Evolutionary conservation across 2,113 vertebrate species (phyloP).

Genomic region (Canis aureus): DNA sequence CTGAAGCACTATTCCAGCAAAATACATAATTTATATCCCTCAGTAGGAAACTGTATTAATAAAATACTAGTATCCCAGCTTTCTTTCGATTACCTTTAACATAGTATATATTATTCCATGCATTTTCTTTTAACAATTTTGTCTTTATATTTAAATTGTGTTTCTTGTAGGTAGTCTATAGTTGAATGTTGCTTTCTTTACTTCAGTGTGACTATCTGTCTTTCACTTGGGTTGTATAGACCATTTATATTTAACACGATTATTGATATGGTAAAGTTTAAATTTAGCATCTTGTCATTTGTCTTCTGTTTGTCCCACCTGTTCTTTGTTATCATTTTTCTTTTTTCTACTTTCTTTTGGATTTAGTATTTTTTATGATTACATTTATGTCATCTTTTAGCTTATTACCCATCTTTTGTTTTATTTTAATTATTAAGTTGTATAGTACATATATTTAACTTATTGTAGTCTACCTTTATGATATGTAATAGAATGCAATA

Average conservation of each 20-base stretch:
- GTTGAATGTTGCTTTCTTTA: neutral
- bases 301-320: neutral
- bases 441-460: neutral
- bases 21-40: neutral
- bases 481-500: conserved; percentile 19
- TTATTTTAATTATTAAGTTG: neutral
- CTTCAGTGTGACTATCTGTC: neutral
- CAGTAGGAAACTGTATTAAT: neutral
- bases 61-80: neutral
- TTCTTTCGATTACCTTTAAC: conserved; percentile 33
- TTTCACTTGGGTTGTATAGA: conserved; percentile 26
- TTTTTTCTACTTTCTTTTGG: conserved; percentile 25
- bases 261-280: conserved; percentile 34
- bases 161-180: neutral
- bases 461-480: conserved; percentile 16
- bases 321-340: neutral
- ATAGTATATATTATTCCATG: neutral
- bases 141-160: conserved; percentile 52
- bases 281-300: conserved; percentile 32
- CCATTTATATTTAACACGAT: conserved; percentile 38
- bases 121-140: conserved; percentile 33
- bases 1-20: neutral
- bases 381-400: neutral
- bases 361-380: conserved; percentile 49
- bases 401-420: neutral